Percentiles rank a stretch among this genome's conserved stretches.
These are phyloP conservation scores for Cantharis flavilabris DNA, from an alignment of 2,888 invertebrate genomes.

Conservation along the genomic window DNA sequence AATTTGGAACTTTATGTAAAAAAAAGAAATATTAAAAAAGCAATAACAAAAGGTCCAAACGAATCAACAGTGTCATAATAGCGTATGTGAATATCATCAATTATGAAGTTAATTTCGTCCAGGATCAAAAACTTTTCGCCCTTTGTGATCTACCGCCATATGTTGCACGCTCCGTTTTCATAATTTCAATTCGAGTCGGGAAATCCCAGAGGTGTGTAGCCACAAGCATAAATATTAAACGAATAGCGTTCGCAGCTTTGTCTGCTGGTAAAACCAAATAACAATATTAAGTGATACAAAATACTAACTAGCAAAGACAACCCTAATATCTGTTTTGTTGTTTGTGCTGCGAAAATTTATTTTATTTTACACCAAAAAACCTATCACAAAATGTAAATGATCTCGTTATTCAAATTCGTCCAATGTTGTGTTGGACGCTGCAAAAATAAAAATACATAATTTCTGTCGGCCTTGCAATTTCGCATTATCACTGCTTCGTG, in stretches of 20 bases:
- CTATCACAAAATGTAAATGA: neutral
- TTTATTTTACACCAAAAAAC: slow-evolving; percentile 1
- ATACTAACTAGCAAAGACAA: slow-evolving; percentile 19
- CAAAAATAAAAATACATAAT: neutral
- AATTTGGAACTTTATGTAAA: neutral
- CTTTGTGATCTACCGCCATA: slow-evolving; percentile 29
- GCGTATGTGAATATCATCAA: slow-evolving; percentile 27
- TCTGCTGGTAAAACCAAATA: slow-evolving; percentile 26
- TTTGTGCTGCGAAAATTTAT: slow-evolving; percentile 20
- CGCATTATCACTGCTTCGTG: neutral
- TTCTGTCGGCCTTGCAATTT: neutral
- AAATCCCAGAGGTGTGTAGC: slow-evolving; percentile 34
- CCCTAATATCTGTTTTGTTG: slow-evolving; percentile 5
- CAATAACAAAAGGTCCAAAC: slow-evolving; percentile 8
- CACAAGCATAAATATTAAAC: slow-evolving; percentile 44
- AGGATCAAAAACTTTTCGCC: slow-evolving; percentile 31
- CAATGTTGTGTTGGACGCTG: neutral
- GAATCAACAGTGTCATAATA: slow-evolving; percentile 11
- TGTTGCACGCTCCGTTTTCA: slow-evolving; percentile 33
- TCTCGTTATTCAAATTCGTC: neutral
- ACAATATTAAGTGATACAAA: slow-evolving; percentile 25
- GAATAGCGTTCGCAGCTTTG: slow-evolving; percentile 35
- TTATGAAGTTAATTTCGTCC: slow-evolving; percentile 31
- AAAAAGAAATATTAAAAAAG: slow-evolving; percentile 13
- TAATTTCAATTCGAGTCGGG: slow-evolving; percentile 36